These are phyloP conservation scores for Cantharis rustica DNA, from an alignment of 2,888 invertebrate genomes.

Conservation along the genomic window DNA sequence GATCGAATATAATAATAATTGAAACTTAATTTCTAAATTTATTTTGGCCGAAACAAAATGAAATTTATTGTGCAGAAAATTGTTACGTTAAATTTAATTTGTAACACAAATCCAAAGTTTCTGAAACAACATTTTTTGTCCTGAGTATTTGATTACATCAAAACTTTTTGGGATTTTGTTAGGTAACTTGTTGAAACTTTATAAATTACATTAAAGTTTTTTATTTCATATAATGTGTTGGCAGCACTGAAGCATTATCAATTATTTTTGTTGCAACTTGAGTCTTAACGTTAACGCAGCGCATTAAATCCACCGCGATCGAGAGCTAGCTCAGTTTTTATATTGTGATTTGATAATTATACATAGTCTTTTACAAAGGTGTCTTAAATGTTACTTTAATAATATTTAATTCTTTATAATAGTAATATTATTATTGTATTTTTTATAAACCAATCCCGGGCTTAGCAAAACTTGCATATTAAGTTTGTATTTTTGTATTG, in stretches of 20 bases:
- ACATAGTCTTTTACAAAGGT: too few species aligned
- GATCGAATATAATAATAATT: background rate
- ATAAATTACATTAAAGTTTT: background rate
- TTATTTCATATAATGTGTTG: background rate
- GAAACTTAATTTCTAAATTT: background rate
- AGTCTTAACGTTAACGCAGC: too few species aligned
- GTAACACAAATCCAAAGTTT: background rate
- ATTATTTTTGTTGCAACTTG: background rate
- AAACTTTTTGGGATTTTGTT: background rate
- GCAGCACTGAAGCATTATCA: background rate
- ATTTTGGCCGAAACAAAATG: background rate
- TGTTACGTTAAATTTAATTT: background rate
- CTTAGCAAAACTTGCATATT: too few species aligned
- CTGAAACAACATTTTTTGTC: background rate
- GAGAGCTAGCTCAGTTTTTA: too few species aligned
- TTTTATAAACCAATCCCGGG: too few species aligned
- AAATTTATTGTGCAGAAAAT: background rate
- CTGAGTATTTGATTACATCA: background rate
- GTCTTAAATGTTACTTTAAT: too few species aligned
- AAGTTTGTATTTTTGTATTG: too few species aligned
- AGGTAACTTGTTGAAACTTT: background rate
- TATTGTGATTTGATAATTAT: too few species aligned
- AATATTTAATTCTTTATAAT: too few species aligned
- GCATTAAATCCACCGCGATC: too few species aligned
- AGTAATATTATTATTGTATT: too few species aligned